These are phyloP conservation scores for Labia minor DNA, from an alignment of 2,888 invertebrate genomes.

Conservation along the genomic window DNA sequence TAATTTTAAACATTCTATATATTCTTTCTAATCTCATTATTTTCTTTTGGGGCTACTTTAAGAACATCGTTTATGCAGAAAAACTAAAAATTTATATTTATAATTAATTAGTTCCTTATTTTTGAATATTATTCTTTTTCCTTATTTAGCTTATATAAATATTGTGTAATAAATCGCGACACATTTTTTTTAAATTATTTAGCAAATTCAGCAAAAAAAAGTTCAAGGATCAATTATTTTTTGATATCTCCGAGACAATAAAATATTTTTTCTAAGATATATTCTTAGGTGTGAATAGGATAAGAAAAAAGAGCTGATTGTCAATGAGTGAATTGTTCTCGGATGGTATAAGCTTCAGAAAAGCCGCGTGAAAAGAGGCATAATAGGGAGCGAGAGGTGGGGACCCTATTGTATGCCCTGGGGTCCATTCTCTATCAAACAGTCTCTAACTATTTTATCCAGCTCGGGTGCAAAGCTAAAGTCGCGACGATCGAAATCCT, in stretches of 20 bases:
- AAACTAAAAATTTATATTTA: too few relatives aligned
- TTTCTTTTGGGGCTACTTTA: too few relatives aligned
- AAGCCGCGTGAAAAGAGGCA: constrained; percentile 7
- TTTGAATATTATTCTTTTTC: too few relatives aligned
- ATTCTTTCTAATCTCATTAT: too few relatives aligned
- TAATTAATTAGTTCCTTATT: too few relatives aligned
- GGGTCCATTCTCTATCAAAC: background rate
- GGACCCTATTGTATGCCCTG: background rate
- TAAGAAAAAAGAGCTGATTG: background rate
- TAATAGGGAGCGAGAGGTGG: background rate
- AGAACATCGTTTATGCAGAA: too few relatives aligned
- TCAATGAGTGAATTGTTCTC: constrained; percentile 13
- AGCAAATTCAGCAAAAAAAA: background rate
- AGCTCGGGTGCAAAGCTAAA: background rate
- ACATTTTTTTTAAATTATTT: background rate
- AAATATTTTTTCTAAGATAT: background rate
- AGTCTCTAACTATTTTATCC: constrained; percentile 7
- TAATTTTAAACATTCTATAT: too few relatives aligned
- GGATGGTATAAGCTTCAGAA: background rate
- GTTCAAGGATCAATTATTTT: background rate
- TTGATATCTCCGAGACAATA: background rate
- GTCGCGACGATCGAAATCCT: background rate
- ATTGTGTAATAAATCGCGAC: too few relatives aligned
- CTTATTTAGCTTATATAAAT: too few relatives aligned
- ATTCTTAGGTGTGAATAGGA: constrained; percentile 1